A percentile compares a stretch with the other conserved stretches of the same genome.
These are phyloP conservation scores for Sebastiscus tertius DNA, from an alignment of 2,797 vertebrate species.

Conservation along the genomic window DNA sequence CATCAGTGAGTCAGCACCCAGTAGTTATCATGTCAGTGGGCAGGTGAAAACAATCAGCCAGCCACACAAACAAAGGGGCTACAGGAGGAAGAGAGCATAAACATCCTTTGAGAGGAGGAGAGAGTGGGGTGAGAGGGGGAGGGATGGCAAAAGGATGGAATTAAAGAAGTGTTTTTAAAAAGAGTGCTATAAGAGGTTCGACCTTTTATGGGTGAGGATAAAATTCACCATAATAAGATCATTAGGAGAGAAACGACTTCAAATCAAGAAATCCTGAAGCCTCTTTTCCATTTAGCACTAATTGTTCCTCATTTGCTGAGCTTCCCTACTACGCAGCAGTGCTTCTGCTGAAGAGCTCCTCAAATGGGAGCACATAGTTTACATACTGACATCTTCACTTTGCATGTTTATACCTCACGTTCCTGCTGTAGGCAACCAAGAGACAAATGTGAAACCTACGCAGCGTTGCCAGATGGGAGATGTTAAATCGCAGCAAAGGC, in stretches of 20 bases:
- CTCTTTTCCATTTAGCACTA: constrained; percentile 39
- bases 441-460: not conserved
- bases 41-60: constrained; percentile 62
- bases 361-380: constrained; percentile 8
- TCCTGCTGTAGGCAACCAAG: not conserved
- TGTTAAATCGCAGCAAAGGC: no score
- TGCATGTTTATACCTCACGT: constrained; percentile 14
- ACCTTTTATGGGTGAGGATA: constrained; percentile 8
- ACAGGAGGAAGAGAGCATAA: constrained; percentile 27
- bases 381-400: constrained; percentile 36
- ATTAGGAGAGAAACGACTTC: constrained; percentile 50
- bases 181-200: not conserved
- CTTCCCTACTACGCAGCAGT: constrained; percentile 5
- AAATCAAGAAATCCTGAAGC: constrained; percentile 35
- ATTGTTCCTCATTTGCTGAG: constrained; percentile 46
- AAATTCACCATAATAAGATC: constrained; percentile 41
- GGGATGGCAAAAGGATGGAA: not conserved
- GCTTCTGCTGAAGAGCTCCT: constrained; percentile 23
- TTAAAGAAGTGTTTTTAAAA: constrained; percentile 22
- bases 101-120: constrained; percentile 39
- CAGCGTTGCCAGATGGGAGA: no score
- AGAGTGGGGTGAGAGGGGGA: constrained; percentile 10
- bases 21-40: constrained; percentile 62
- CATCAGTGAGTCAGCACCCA: constrained; percentile 60
- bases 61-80: constrained; percentile 40